These are phyloP conservation scores for Apotomis betuletana DNA, from an alignment of 2,888 invertebrate species.

Conservation along the genomic window DNA sequence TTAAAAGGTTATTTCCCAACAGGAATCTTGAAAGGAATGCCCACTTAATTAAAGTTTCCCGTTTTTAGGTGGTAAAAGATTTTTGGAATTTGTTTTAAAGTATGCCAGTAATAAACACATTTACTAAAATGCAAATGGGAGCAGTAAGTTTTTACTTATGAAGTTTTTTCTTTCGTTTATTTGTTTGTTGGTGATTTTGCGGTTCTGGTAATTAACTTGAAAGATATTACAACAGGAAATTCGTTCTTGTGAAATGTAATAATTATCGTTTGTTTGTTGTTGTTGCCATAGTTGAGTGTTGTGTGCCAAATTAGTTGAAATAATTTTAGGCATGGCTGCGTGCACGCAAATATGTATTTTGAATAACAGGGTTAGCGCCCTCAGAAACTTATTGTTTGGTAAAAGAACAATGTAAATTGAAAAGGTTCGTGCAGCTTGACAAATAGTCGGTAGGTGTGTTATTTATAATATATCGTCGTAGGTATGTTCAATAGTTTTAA, in stretches of 20 bases:
- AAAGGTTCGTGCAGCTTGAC: too few relatives aligned
- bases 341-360: constrained; percentile 5
- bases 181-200: background rate
- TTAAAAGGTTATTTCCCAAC: constrained; percentile 16
- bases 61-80: background rate
- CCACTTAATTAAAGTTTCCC: constrained; percentile 23
- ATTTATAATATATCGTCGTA: too few relatives aligned
- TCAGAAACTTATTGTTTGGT: background rate
- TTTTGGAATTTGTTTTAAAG: constrained; percentile 2
- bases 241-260: too few relatives aligned
- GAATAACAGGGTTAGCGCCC: constrained; percentile 1
- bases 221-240: too few relatives aligned
- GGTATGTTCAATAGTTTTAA: too few relatives aligned
- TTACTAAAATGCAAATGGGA: background rate
- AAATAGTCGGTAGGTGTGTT: too few relatives aligned
- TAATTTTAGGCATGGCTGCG: background rate
- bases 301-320: too few relatives aligned
- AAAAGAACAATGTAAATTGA: constrained; percentile 7
- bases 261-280: too few relatives aligned
- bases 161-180: background rate
- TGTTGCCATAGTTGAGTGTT: too few relatives aligned
- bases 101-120: background rate
- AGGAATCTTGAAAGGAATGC: constrained; percentile 27
- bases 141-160: background rate
- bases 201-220: too few relatives aligned